phyloP scores from a whole-genome alignment of 2,888 invertebrate species.

The Hydropsyche betteni region DNA sequence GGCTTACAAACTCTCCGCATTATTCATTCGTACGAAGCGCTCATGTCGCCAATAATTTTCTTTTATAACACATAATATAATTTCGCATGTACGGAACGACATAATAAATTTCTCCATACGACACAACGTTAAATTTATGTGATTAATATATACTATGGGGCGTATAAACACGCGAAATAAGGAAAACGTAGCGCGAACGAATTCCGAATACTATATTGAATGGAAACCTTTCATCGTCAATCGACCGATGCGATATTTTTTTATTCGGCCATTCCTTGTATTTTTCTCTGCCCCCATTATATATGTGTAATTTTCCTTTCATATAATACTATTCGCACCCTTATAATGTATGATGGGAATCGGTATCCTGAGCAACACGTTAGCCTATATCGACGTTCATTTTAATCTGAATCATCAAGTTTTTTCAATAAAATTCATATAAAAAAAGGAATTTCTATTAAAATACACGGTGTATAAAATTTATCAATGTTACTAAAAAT shows the following conservation, averaged over 20 bases:
- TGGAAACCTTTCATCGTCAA: conserved; percentile 18
- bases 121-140: conserved; percentile 10
- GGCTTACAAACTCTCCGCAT: too few relatives aligned
- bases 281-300: neutral
- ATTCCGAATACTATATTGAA: conserved; percentile 7
- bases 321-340: neutral
- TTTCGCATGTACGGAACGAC: neutral
- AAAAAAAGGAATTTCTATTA: too few relatives aligned
- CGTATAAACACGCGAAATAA: neutral
- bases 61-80: too few relatives aligned
- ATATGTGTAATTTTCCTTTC: neutral
- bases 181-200: conserved; percentile 15
- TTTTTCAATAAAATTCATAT: too few relatives aligned
- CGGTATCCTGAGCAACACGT: neutral
- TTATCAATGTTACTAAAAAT: too few relatives aligned
- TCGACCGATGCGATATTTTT: conserved; percentile 1
- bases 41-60: too few relatives aligned
- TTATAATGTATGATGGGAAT: neutral
- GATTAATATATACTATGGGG: too few relatives aligned
- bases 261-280: neutral
- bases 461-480: too few relatives aligned
- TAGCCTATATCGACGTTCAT: neutral
- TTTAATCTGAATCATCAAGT: neutral
- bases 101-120: conserved; percentile 12
- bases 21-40: too few relatives aligned